Base-by-base conservation (phyloP, 2,113 vertebrate species). In the Drymodes brunneopygia region DNA sequence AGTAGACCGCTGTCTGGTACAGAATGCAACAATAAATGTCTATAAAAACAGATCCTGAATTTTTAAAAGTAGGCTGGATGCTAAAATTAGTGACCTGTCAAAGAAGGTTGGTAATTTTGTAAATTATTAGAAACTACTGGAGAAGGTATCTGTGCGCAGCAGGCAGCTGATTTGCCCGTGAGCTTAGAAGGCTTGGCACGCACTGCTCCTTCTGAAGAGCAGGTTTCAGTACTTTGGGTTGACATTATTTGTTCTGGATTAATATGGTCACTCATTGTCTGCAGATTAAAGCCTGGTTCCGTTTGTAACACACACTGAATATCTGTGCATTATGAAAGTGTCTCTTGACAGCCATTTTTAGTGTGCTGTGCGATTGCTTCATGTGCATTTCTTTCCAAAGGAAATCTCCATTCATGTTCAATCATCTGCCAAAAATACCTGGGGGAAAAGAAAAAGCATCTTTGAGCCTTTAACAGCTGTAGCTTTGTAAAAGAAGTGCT, bases 381-480 rank as follows among this genome's bases (percentile, higher is more conserved):
- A 19, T 27, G 25, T 42, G 29, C 25, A 16, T 88, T 80, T 88
- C 81, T 69, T 85, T 79, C 48, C 56, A 73, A 80, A 88, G 61
- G 42, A 92, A 93, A 82, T 87, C 64, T 74, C 75, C 50, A 50
- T 82, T 97, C 33, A 27, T 60, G 57, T 91, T 80, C 89, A 85
- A 42, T 75, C 64, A 77, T 48, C 69, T 86, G 69, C 66, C 50
- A 83, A 71, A 93, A 92, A 85, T 36, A 92, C 54, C 29, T 45
- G 18, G 28, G 4, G 2, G 0, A 0, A 8, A 16, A 10, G 42
- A 42, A 9, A 44, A 45, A 12, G 38, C 27, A 77, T 27, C 38
- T 47, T 61, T 65, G 20, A 81, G 61, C 13, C 56, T 81, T 80
- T 24, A 88, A 65, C 85, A 86, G 44, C 72, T 81, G 60, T 53